Evolutionary conservation across 2,113 vertebrate species (phyloP).

Genomic region (Alexandromys fortis): DNA sequence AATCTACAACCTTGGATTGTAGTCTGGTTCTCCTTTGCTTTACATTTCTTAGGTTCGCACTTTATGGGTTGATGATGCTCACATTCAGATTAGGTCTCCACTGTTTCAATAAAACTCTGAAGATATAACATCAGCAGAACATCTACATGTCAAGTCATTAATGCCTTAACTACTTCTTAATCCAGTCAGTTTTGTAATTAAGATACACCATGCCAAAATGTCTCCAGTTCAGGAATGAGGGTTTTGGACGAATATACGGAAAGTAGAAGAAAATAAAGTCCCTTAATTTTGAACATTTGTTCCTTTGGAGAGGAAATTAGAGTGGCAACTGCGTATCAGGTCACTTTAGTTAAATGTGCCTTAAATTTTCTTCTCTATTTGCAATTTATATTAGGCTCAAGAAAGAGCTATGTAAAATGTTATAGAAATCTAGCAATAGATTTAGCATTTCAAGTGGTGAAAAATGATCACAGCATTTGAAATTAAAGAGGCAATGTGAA

Average conservation of each 20-base stretch:
- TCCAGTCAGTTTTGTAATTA: not conserved
- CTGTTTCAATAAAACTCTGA: not conserved
- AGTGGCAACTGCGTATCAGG: not conserved
- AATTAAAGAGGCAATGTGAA: not conserved
- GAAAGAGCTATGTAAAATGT: not conserved
- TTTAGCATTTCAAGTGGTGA: not conserved
- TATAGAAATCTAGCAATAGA: not conserved
- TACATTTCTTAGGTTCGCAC: no score
- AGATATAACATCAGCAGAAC: no score
- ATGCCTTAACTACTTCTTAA: not conserved
- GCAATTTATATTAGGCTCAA: not conserved
- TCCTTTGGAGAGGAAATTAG: not conserved
- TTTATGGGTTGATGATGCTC: not conserved
- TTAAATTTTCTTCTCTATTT: not conserved
- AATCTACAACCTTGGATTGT: not conserved
- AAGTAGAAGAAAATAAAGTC: not conserved
- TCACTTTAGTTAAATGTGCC: not conserved
- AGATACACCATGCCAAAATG: not conserved
- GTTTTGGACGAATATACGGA: not conserved
- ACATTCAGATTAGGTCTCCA: not conserved
- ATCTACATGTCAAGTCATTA: not conserved
- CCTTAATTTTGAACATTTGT: not conserved
- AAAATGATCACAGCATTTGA: not conserved
- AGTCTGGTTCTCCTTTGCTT: no score
- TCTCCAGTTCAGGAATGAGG: not conserved